These are phyloP conservation scores for Lateolabrax maculatus DNA, from an alignment of 2,797 vertebrate species.

Conservation along the genomic window DNA sequence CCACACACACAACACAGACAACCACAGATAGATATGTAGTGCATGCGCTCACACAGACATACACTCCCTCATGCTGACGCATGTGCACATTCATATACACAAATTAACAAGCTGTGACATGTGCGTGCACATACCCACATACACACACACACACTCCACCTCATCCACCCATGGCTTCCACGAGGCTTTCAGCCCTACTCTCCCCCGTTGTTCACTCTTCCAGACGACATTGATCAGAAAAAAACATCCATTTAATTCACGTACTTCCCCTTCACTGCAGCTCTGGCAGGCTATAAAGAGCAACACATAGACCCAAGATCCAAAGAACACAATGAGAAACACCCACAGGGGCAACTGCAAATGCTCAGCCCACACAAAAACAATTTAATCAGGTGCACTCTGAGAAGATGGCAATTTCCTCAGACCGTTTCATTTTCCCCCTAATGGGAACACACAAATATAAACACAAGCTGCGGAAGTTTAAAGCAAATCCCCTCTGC, in stretches of 20 bases:
- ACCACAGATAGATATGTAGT: background rate
- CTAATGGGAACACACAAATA: constrained; percentile 42
- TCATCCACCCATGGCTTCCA: constrained; percentile 43
- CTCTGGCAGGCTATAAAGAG: constrained; percentile 12
- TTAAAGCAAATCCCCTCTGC: constrained; percentile 30
- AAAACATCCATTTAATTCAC: constrained; percentile 54
- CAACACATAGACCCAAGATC: constrained; percentile 1
- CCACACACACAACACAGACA: background rate
- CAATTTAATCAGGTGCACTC: constrained; percentile 57
- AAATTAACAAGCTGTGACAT: constrained; percentile 35
- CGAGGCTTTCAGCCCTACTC: constrained; percentile 20
- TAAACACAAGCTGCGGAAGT: constrained; percentile 37
- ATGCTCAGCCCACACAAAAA: constrained; percentile 41
- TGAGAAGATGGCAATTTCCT: constrained; percentile 48
- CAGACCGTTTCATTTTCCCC: constrained; percentile 37
- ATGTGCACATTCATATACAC: constrained; percentile 18
- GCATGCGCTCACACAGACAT: background rate
- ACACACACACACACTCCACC: background rate
- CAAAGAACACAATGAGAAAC: constrained; percentile 25
- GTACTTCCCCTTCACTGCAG: constrained; percentile 29
- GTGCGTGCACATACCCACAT: background rate
- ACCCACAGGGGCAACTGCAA: constrained; percentile 34
- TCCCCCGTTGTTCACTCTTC: constrained; percentile 35
- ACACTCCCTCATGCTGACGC: constrained; percentile 12
- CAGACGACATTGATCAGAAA: constrained; percentile 48